Evolutionary conservation across 2,888 invertebrate species (phyloP).

Genomic region (Globia sparganii): DNA sequence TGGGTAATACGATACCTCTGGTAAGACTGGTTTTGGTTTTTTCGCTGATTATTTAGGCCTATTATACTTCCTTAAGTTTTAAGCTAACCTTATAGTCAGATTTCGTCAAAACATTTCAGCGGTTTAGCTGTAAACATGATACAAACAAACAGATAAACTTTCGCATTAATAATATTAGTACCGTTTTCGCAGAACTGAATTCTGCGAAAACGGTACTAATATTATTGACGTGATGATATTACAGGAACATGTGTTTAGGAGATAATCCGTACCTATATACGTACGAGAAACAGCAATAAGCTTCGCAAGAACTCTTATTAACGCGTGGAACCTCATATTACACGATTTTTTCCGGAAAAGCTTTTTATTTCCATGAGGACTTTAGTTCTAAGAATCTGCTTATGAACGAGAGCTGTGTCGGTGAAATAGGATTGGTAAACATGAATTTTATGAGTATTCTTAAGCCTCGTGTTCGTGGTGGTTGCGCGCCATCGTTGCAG

Average conservation of each 20-base stretch:
- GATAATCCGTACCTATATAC: background rate
- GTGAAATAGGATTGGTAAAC: background rate
- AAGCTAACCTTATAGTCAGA: too few species aligned
- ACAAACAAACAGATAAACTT: too few species aligned
- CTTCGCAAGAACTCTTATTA: background rate
- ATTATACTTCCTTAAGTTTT: too few species aligned
- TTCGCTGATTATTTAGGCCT: background rate
- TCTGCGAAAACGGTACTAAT: too few species aligned
- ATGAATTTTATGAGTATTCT: background rate
- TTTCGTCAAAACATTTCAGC: background rate
- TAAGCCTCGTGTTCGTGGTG: background rate
- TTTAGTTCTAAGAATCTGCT: background rate
- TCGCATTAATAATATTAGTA: background rate
- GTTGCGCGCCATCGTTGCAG: background rate
- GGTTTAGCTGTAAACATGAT: background rate
- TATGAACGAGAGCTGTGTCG: background rate
- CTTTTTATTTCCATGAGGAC: background rate
- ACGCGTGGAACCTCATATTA: background rate
- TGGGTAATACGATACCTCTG: too few species aligned
- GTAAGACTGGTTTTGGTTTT: too few species aligned
- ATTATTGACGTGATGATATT: background rate
- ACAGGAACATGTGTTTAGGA: background rate
- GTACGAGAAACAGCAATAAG: too few species aligned
- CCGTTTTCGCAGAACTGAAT: background rate
- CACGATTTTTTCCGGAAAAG: background rate